Evolutionary conservation across 2,113 vertebrate genomes (phyloP).

Genomic region (Pseudorasbora parva): DNA sequence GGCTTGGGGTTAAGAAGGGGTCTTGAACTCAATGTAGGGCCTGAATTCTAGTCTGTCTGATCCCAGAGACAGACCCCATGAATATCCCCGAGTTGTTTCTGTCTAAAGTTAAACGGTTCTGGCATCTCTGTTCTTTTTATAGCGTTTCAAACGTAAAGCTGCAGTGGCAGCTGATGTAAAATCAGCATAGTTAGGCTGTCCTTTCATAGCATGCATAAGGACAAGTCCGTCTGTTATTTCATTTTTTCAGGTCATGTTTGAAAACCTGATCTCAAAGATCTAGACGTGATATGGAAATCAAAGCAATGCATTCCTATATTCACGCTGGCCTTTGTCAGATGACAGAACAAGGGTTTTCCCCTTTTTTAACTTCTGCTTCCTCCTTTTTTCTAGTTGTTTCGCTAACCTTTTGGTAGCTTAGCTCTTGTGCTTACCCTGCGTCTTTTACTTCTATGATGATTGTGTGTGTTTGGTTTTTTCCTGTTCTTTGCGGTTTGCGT

Average conservation of each 20-base stretch:
- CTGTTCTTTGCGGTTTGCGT: not conserved
- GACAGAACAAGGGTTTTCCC: not conserved
- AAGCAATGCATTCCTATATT: constrained; percentile 2
- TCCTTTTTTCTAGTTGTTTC: not conserved
- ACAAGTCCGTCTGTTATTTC: not conserved
- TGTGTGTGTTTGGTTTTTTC: not conserved
- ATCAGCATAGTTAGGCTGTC: constrained; percentile 1
- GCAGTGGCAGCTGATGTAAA: not conserved
- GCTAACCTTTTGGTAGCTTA: not conserved
- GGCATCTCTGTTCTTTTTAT: constrained; percentile 14
- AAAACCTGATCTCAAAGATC: not conserved
- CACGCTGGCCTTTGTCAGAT: not conserved
- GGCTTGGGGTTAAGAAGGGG: constrained; percentile 7
- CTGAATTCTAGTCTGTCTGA: not conserved
- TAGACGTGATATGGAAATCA: not conserved
- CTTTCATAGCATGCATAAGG: not conserved
- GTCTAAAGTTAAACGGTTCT: constrained; percentile 13
- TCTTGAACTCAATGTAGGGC: not conserved
- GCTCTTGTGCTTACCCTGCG: not conserved
- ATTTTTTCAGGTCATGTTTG: not conserved
- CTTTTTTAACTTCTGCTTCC: not conserved
- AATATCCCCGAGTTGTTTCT: not conserved
- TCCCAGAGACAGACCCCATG: not conserved
- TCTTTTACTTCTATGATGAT: not conserved
- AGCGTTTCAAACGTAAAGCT: not conserved